Evolutionary conservation across 92 coral and sea anemone genomes (phyloP), one percentile per base, ranked within the genome.

Genomic region (Scolanthus callimorphus): DNA sequence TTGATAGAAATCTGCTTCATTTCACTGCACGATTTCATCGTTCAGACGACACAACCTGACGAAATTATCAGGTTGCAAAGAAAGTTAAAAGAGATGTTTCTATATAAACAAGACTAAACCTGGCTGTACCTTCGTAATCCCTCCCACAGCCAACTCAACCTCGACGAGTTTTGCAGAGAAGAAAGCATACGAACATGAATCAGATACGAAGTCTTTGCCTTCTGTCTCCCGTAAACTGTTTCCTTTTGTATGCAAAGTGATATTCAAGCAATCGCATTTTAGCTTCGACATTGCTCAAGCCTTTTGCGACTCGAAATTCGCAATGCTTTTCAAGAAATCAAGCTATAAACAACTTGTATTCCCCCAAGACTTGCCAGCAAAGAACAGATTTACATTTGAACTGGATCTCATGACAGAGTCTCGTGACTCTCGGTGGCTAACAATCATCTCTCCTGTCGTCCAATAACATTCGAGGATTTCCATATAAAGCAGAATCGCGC

Each of bases 71-170:
- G n/a, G n/a, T n/a, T n/a, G n/a, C n/a, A n/a, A n/a, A n/a, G n/a
- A n/a, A n/a, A n/a, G n/a, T n/a, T n/a, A n/a, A n/a, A n/a, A n/a
- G n/a, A n/a, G n/a, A n/a, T n/a, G n/a, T n/a, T n/a, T n/a, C n/a
- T n/a, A n/a, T n/a, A n/a, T n/a, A n/a, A n/a, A n/a, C n/a, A n/a
- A n/a, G n/a, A n/a, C n/a, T n/a, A n/a, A n/a, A n/a, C n/a, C n/a
- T n/a, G n/a, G n/a, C n/a, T n/a, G n/a, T 78, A 91, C 97, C 96
- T 83, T 91, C 15, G 76, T 85, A 57, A 91, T 91, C 21, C 97
- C 97, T n/a, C 91, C 97, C 38, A 91, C 96, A 10, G 92, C 97
- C 2, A 91, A 84, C 41, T 88, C 90, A 27, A 91, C 84, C 66
- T 91, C 97, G 43, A 65, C 73, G 31, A 91, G 65, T 12, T 83